A percentile compares a stretch with the other conserved stretches of the same genome.
These are phyloP conservation scores for Chondrilla cf. caribensis DNA, from an alignment of 37 sponge, comb jelly and placozoan genomes.

Conservation along the genomic window DNA sequence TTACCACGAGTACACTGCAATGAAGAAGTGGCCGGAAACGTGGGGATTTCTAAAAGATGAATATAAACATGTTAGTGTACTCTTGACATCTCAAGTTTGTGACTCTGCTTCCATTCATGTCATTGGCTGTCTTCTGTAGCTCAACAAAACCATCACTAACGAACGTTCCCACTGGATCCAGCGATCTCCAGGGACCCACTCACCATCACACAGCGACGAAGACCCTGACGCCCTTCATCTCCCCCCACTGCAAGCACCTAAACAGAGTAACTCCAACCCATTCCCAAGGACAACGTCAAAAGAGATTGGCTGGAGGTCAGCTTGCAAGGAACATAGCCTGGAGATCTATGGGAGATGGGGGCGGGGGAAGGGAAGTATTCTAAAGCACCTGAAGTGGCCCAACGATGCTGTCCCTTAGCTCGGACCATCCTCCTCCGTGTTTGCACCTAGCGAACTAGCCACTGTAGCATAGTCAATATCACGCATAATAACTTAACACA, in stretches of 20 bases:
- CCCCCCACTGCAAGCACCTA: constrained; percentile 52
- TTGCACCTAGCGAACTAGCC: too few species aligned
- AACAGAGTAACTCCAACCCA: constrained; percentile 39
- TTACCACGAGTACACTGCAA: constrained; percentile 40
- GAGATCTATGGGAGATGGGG: constrained; percentile 76
- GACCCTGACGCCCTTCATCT: constrained; percentile 44
- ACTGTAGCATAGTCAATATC: too few species aligned
- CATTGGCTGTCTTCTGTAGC: too few species aligned
- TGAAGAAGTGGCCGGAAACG: constrained; percentile 52
- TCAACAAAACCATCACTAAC: background rate
- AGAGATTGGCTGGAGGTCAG: constrained; percentile 80
- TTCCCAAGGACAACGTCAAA: constrained; percentile 57
- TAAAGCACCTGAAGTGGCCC: constrained; percentile 82
- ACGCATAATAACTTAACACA: too few species aligned
- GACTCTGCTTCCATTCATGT: too few species aligned
- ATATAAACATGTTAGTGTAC: constrained; percentile 41
- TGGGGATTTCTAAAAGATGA: constrained; percentile 75
- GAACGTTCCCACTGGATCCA: background rate
- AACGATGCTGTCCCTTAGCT: constrained; percentile 65
- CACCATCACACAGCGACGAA: background rate
- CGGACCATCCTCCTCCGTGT: too few species aligned
- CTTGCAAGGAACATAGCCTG: constrained; percentile 27
- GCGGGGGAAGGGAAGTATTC: constrained; percentile 58
- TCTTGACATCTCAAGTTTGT: background rate
- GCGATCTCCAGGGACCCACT: background rate